Evolutionary conservation across 2,888 invertebrate genomes (phyloP).

Genomic region (Oscheius myriophilus): DNA sequence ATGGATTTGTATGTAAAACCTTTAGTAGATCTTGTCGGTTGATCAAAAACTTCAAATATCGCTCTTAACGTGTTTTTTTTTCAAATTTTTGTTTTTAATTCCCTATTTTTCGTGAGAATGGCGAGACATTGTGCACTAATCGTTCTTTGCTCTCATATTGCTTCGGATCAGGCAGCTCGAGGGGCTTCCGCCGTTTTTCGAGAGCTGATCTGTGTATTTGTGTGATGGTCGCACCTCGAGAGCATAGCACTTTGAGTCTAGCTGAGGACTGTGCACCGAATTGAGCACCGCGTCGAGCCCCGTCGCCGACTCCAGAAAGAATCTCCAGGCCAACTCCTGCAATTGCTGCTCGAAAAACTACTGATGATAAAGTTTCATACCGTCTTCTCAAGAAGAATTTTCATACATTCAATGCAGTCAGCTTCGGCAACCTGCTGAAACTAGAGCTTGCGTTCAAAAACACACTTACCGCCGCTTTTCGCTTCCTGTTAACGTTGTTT

Average conservation of each 20-base stretch:
- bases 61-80: too few relatives aligned
- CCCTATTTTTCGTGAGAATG: too few relatives aligned
- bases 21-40: too few relatives aligned
- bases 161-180: too few relatives aligned
- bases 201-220: slow-evolving; percentile 24
- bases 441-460: not conserved
- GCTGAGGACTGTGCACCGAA: slow-evolving; percentile 66
- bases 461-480: slow-evolving; percentile 58
- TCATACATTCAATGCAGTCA: slow-evolving; percentile 67
- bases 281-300: slow-evolving; percentile 64
- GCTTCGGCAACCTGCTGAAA: slow-evolving; percentile 62
- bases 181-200: too few relatives aligned
- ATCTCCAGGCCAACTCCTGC: slow-evolving; percentile 58
- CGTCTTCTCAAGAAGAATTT: slow-evolving; percentile 64
- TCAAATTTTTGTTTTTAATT: too few relatives aligned
- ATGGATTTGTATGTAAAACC: too few relatives aligned
- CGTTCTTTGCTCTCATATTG: too few relatives aligned
- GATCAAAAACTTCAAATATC: too few relatives aligned
- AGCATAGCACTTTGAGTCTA: slow-evolving; percentile 69
- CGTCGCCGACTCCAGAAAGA: slow-evolving; percentile 62
- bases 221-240: slow-evolving; percentile 56
- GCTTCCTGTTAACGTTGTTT: slow-evolving; percentile 55
- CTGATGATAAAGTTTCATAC: slow-evolving; percentile 36
- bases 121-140: too few relatives aligned
- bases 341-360: slow-evolving; percentile 16